Evolutionary conservation across 2,113 vertebrate genomes (phyloP), one percentile per base, ranked within the genome.

Genomic region (Lagopus leucura): DNA sequence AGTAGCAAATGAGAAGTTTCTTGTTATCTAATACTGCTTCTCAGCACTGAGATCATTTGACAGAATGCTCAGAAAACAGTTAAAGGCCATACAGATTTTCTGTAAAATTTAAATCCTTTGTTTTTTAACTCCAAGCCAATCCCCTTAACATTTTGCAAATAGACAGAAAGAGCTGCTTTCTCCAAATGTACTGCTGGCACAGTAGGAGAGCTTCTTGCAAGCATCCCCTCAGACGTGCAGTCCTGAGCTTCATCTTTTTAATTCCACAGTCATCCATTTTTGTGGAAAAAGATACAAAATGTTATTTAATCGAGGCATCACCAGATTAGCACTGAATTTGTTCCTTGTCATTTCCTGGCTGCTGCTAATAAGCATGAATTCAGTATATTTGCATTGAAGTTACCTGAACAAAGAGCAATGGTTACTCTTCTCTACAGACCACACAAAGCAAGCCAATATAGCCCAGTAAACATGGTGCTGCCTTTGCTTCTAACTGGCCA

Each of bases 361-460:
- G 71, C 43, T 6, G 78, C 66, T 38, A 36, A n/a, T 14, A 80
- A 93, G 57, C 66, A 60, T 7, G 2, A 12, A 32, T 32, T 67
- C 52, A 79, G 47, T 3, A 0, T 15, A 64, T 69, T 42, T 72
- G 61, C 42, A 63, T 10, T 18, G 48, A 58, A 36, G 30, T 40
- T 30, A 43, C 8, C 70, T 32, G 38, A 89, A 28, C 1, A 2
- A 82, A 61, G 36, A 60, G 14, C 6, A 3, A 50, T 1, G 47
- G 63, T 7, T 19, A 1, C 82, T 82, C 74, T 61, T 84, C 78
- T 27, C 48, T 61, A 58, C 3, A 2, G 48, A 60, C 13, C 45
- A 57, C 1, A 0, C 55, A 20, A 22, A 61, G 27, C 60, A 70
- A 40, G 24, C 30, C 15, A 1, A 0, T 0, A 13, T 12, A 64